Evolutionary conservation across 1,140 invertebrate species (phyloP).

Genomic region (Helicoverpa armigera): DNA sequence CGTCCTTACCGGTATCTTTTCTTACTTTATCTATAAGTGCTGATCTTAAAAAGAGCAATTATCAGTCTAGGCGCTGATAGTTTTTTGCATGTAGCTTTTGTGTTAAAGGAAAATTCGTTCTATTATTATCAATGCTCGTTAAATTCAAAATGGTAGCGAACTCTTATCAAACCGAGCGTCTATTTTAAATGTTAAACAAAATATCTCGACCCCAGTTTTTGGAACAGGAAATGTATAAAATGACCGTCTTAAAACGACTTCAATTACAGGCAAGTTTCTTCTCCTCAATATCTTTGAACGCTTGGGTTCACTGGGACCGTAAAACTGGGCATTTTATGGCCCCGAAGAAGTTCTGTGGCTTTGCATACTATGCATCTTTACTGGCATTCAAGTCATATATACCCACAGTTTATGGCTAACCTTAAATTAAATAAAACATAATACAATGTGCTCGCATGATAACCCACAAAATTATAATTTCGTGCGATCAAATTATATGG

Average conservation of each 20-base stretch:
- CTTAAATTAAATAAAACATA: conserved; percentile 22
- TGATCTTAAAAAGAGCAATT: no score
- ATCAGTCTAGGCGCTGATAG: no score
- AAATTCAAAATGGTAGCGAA: not conserved
- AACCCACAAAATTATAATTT: not conserved
- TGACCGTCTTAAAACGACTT: conserved; percentile 30
- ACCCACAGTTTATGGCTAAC: conserved; percentile 5
- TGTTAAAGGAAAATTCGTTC: no score
- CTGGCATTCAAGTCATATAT: conserved; percentile 11
- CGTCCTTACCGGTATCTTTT: no score
- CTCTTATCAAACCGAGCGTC: not conserved
- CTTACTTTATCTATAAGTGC: no score
- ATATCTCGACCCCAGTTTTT: not conserved
- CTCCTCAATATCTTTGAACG: conserved; percentile 37
- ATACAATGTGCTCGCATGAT: not conserved
- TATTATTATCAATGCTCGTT: no score
- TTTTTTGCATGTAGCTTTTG: no score
- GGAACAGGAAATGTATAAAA: conserved; percentile 28
- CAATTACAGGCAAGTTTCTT: conserved; percentile 28
- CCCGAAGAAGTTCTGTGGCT: conserved; percentile 20
- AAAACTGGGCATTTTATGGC: conserved; percentile 44
- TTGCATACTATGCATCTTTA: conserved; percentile 49
- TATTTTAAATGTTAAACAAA: conserved; percentile 3
- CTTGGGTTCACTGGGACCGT: conserved; percentile 37
- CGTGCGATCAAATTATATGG: conserved; percentile 20